Base-by-base conservation (phyloP, 2,888 invertebrate genomes). In the Volucella zonaria region DNA sequence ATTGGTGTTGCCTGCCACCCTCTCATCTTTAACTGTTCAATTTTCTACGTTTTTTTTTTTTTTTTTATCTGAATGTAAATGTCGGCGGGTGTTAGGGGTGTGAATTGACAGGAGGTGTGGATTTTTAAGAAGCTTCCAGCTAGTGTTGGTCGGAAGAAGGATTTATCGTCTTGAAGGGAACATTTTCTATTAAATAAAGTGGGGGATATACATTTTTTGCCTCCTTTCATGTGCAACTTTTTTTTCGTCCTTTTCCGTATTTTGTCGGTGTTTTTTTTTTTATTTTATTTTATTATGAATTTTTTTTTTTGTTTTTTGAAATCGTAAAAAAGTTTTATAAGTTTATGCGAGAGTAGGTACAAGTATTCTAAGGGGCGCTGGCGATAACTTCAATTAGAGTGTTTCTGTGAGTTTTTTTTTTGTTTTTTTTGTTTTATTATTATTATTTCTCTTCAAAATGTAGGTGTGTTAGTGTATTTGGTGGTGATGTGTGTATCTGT, bases 101-200 rank as follows among this genome's bases (percentile, higher is more conserved):
- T 42, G 12, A 23, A 51, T 38, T 18, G 38, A 51, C 9, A 14
- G 59, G 40, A 71, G 71, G 66, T 82, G 76, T 66, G 61, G 71
- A 67, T 68, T 67, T 31, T 68, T 71, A 61, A 76, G 56, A 56
- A 59, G 42, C 14, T 18, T 4, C 8, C n/a, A 15, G 38, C 56
- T 47, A 43, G 71, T 43, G 45, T 45, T 40, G 78, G 70, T 45
- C 45, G 43, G 73, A 81, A 31, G 31, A 31, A 73, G 81, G 77
- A 85, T 85, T 85, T 81, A 81, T 85, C 67, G 73, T 59, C 81
- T 85, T 68, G 52, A 47, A 62, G 85, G 76, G 56, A 81, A 73
- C 81, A 81, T 85, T 85, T 85, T 81, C 85, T 85, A 85, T 85
- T 85, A 81, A 81, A 81, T 70, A 77, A 85, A 85, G 76, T 76